Percentiles rank a stretch among this genome's conserved stretches.
These are phyloP conservation scores for Syndactyla subalaris DNA, from an alignment of 2,797 vertebrate species.

Conservation along the genomic window DNA sequence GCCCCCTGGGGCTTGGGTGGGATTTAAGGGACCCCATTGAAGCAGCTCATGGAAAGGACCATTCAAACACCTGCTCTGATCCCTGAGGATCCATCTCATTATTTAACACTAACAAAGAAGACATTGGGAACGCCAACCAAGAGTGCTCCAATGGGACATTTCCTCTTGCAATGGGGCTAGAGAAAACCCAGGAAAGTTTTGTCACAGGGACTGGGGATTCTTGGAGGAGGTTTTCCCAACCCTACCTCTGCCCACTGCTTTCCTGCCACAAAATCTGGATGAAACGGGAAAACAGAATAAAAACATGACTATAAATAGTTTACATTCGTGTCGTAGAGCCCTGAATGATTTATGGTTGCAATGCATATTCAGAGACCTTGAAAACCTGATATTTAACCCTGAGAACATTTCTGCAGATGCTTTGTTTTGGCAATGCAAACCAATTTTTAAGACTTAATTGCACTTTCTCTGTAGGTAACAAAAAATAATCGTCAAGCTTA, in stretches of 20 bases:
- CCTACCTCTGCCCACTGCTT: neutral
- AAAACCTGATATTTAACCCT: slow-evolving; percentile 49
- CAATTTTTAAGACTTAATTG: slow-evolving; percentile 69
- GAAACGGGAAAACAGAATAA: neutral
- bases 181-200: neutral
- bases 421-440: slow-evolving; percentile 36
- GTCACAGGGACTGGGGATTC: fast-evolving
- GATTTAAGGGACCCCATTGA: neutral
- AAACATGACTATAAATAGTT: neutral
- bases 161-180: neutral
- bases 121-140: neutral
- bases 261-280: neutral
- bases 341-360: neutral
- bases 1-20: neutral
- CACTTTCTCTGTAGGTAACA: slow-evolving; percentile 48
- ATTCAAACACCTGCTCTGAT: fast-evolving
- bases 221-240: neutral
- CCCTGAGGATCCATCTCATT: neutral
- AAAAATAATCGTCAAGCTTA: slow-evolving; percentile 26
- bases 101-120: neutral
- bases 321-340: neutral
- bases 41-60: neutral
- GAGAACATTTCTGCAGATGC: slow-evolving; percentile 47
- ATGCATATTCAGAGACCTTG: neutral
- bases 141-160: neutral